These are phyloP conservation scores for Colossoma macropomum DNA, from an alignment of 2,113 vertebrate genomes.

Conservation along the genomic window DNA sequence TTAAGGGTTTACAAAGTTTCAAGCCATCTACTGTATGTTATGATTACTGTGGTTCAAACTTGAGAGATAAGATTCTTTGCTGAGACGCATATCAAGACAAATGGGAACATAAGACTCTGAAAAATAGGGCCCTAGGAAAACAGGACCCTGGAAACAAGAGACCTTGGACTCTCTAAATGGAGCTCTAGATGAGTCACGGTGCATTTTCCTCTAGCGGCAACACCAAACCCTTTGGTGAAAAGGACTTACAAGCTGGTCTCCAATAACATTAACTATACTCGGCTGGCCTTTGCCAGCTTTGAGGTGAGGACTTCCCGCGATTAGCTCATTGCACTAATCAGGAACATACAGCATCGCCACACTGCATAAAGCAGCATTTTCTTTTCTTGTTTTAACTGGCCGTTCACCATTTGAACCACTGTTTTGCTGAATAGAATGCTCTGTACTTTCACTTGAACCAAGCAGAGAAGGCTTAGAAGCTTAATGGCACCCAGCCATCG, in stretches of 20 bases:
- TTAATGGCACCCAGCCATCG: constrained; percentile 22
- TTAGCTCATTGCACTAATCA: constrained; percentile 47
- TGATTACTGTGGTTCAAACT: too few species aligned
- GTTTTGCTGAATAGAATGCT: neutral
- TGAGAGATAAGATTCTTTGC: too few species aligned
- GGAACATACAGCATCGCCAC: constrained; percentile 28
- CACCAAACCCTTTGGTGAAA: neutral
- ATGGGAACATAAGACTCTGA: too few species aligned
- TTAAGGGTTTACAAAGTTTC: too few species aligned
- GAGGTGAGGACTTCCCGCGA: neutral
- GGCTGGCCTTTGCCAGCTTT: constrained; percentile 16
- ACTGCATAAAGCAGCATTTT: neutral
- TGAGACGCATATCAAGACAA: too few species aligned
- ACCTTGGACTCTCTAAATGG: neutral
- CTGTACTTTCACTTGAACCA: neutral
- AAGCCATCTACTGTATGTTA: too few species aligned
- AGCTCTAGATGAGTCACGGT: neutral
- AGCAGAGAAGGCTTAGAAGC: neutral
- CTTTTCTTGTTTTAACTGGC: constrained; percentile 43
- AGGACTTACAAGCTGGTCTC: neutral
- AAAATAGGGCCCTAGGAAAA: too few species aligned
- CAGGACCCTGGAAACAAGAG: too few species aligned
- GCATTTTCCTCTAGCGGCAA: neutral
- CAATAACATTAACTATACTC: neutral
- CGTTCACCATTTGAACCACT: constrained; percentile 21